These are phyloP conservation scores for Crypturellus tataupa DNA, from an alignment of 2,797 vertebrate genomes.

Conservation along the genomic window DNA sequence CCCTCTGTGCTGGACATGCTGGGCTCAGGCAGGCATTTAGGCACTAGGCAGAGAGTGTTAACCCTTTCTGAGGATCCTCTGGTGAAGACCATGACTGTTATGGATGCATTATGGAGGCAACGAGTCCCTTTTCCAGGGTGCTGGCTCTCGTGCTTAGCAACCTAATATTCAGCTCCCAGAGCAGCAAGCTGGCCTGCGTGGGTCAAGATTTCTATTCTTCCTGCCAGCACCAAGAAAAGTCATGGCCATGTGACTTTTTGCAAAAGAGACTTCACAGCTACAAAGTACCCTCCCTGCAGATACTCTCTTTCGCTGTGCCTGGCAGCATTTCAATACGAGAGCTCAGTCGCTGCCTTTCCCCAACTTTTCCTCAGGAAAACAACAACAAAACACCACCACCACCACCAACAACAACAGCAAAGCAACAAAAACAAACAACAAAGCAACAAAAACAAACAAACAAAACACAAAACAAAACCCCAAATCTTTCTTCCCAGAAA, in stretches of 20 bases:
- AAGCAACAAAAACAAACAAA: too few relatives aligned
- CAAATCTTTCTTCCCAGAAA: not conserved
- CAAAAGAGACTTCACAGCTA: not conserved
- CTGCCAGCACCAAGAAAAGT: not conserved
- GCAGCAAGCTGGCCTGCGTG: not conserved
- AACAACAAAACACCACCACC: too few relatives aligned
- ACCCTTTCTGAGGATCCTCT: not conserved
- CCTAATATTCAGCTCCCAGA: not conserved
- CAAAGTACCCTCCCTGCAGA: not conserved
- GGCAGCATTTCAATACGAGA: not conserved
- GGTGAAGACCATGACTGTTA: not conserved
- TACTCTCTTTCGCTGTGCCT: not conserved
- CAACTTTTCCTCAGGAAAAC: not conserved
- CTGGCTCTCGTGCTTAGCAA: not conserved
- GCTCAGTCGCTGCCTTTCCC: not conserved
- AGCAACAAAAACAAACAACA: not conserved
- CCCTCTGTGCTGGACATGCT: not conserved
- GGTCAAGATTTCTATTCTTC: not conserved
- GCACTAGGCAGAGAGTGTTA: not conserved
- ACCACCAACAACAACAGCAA: not conserved
- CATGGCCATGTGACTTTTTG: not conserved
- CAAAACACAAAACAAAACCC: too few relatives aligned
- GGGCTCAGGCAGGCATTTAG: not conserved
- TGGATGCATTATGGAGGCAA: fast-evolving
- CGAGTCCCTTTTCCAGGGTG: not conserved